phyloP scores from a whole-genome alignment of 2,797 vertebrate genomes.

The Myotis findleyi region DNA sequence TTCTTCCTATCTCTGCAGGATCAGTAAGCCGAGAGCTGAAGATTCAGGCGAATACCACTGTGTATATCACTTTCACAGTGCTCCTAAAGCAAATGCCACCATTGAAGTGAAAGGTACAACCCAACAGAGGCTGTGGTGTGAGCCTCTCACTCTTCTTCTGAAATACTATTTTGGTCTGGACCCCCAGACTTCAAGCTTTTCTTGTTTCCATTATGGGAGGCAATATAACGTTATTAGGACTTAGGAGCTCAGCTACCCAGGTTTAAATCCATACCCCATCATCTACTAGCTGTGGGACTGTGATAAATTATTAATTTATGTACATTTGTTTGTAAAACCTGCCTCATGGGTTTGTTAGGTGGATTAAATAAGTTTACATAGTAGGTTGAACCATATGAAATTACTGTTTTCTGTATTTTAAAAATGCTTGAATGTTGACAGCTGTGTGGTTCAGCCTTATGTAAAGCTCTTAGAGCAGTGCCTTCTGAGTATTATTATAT shows the following conservation, averaged over 20 bases:
- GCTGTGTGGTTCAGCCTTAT: neutral
- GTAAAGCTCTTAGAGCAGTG: neutral
- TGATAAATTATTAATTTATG: constrained; percentile 7
- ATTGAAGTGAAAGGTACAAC: constrained; percentile 98
- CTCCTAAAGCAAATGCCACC: constrained; percentile 95
- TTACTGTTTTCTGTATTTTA: constrained; percentile 27
- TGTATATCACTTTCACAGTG: constrained; percentile 94
- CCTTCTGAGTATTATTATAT: neutral
- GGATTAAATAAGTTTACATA: neutral
- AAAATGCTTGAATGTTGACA: constrained; percentile 45
- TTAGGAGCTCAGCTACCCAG: neutral
- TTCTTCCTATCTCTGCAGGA: constrained; percentile 89
- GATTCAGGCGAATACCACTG: constrained; percentile 98
- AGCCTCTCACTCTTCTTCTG: neutral
- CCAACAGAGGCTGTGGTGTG: neutral
- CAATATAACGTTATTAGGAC: neutral
- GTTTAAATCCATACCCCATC: neutral
- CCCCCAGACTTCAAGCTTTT: neutral
- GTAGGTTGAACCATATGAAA: neutral
- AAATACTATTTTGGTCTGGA: neutral
- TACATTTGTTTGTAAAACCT: constrained; percentile 39
- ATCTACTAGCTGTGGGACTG: neutral
- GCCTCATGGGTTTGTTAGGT: neutral
- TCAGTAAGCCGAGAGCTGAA: constrained; percentile 94
- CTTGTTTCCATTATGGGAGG: constrained; percentile 8